A percentile compares a stretch with the other conserved stretches of the same genome.
phyloP scores from a whole-genome alignment of 2,888 invertebrate species.

The Drosophila glabriapex region DNA sequence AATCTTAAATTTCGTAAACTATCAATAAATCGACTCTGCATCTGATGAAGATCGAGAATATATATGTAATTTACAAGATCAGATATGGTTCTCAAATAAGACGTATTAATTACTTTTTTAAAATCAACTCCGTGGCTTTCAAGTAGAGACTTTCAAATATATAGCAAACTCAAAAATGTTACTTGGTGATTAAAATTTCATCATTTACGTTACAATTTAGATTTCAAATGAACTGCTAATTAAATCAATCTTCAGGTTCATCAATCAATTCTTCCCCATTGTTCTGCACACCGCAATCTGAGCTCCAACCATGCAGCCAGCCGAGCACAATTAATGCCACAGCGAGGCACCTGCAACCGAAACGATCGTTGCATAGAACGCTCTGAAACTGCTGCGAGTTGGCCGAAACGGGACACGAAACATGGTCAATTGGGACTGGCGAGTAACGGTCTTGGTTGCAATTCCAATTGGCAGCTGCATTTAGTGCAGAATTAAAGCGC shows the following conservation, averaged over 20 bases:
- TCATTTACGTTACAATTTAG: background rate
- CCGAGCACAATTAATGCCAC: slow-evolving; percentile 3
- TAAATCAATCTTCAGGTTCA: background rate
- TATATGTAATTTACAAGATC: too few relatives aligned
- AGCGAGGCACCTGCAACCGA: slow-evolving; percentile 2
- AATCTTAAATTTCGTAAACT: background rate
- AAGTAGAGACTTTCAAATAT: background rate
- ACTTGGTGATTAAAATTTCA: background rate
- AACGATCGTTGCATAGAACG: background rate
- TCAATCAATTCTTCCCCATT: background rate
- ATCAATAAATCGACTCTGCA: background rate
- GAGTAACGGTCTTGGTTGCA: background rate
- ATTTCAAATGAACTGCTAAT: background rate
- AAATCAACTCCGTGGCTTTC: too few relatives aligned
- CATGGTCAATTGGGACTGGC: background rate
- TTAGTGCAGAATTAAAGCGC: slow-evolving; percentile 24
- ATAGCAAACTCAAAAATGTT: background rate
- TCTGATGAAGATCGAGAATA: too few relatives aligned
- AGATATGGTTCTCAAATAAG: too few relatives aligned
- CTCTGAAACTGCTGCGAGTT: background rate
- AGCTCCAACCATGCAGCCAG: background rate
- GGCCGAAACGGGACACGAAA: too few relatives aligned
- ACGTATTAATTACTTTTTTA: too few relatives aligned
- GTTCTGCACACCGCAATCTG: background rate
- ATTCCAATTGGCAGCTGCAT: slow-evolving; percentile 10